Base-by-base conservation (phyloP, 2,888 invertebrate species). In the Tholera decimalis region DNA sequence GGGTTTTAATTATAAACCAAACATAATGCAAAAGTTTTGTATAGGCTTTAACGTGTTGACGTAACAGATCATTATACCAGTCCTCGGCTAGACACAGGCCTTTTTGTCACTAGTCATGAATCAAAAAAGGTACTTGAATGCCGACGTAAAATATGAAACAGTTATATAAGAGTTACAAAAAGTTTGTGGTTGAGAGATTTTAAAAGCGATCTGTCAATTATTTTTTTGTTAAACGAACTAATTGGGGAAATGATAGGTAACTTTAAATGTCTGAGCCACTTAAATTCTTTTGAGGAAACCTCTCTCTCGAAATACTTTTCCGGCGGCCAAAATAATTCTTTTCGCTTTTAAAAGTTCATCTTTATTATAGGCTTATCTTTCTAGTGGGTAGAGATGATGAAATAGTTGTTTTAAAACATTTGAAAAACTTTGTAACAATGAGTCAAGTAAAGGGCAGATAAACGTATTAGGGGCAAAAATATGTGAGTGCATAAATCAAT, bases 241-340 rank as follows among this genome's bases (percentile, higher is more conserved):
- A 72, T 74, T 74, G 60, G 41, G 20, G 51, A 50, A 76, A 70
- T 58, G 24, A 55, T 56, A 46, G 63, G 63, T 71, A 54, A 46
- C 24, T 68, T 59, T 41, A 61, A 75, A 68, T 43, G 49, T 15
- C 37, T 44, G 58, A 44, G 37, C 50, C 30, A n/a, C n/a, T 26
- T 5, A 28, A 63, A 57, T 63, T 50, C 44, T 50, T 76, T 76
- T 55, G 30, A 44, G 1, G 11, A 22, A 37, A 51, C 13, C 3
- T 11, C n/a, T 9, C 8, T 22, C 20, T n/a, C 33, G 20, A 46
- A 44, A 54, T 30, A 44, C 53, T 63, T 76, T 73, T 76, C 73
- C 63, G 63, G 63, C 33, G 54, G 20, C 8, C 18, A 24, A 51
- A 75, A 69, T 46, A 37, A 22, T 51, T 50, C 13, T 55, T 39